Base-by-base conservation (phyloP, 2,113 vertebrate species). In the Thinocorus orbignyianus region DNA sequence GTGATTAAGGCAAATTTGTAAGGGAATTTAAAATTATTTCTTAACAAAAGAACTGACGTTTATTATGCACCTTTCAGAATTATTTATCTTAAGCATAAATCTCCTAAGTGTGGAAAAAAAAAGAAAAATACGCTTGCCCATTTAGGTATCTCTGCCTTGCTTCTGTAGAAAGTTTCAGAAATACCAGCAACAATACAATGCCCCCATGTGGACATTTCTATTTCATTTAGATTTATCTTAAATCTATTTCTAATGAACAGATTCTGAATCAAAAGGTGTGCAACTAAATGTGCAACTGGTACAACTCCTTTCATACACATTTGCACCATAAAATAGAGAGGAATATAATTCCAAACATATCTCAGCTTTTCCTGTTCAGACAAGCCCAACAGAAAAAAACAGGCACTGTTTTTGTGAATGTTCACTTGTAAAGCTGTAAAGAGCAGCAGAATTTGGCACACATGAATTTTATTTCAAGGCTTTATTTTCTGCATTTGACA, bases 201-300 rank as follows among this genome's bases (percentile, higher is more conserved):
- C 94, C 94, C 95, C 88, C 95, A 86, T 81, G 94, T 96, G 94
- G 93, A 86, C 93, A 95, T 42, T 88, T 39, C 35, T n/a, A 65
- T 83, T 94, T 65, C 5, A 82, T 44, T 86, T 77, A 65, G 37
- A 57, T 88, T 91, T 60, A 51, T 72, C 48, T 86, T 51, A 61
- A 37, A 85, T 48, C 22, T 51, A 44, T 54, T 90, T 70, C 64
- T 62, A 78, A 86, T 61, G 31, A 91, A 83, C 18, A 90, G 44
- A 55, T 66, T 70, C 33, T 73, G 68, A 90, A 80, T 62, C 20
- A 37, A 76, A 88, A 46, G 42, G 41, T 30, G 14, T 33, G 48
- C 7, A 68, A 23, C 52, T 72, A 62, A 71, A 79, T 22, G 17
- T 42, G 41, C 23, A 85, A 78, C 17, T 31, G 37, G 14, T 25